A percentile compares a stretch with the other conserved stretches of the same genome.
phyloP scores from a whole-genome alignment of 2,797 vertebrate species.

The Bradypodion ventrale region DNA sequence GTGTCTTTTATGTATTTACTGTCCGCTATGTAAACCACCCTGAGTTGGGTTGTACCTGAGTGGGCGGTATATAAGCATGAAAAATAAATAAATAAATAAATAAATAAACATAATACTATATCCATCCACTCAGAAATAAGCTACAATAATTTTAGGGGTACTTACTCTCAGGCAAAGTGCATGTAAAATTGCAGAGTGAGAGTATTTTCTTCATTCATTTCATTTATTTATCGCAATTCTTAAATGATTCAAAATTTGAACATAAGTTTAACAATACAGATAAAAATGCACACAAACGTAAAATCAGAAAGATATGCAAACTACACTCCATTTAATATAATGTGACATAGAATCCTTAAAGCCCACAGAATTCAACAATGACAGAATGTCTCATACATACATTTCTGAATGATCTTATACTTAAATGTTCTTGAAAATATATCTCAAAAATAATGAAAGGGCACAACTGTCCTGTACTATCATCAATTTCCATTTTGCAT shows the following conservation, averaged over 20 bases:
- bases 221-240: not conserved
- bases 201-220: not conserved
- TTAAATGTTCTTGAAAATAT: slow-evolving; percentile 1
- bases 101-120: not conserved
- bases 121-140: not conserved
- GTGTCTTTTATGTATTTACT: too few species aligned
- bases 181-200: not conserved
- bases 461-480: slow-evolving; percentile 1
- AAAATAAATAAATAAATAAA: too few species aligned
- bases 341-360: not conserved
- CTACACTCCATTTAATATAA: not conserved
- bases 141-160: not conserved
- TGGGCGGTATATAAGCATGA: too few species aligned
- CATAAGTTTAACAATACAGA: not conserved
- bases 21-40: too few species aligned
- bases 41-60: too few species aligned
- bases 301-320: not conserved
- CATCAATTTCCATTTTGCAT: not conserved
- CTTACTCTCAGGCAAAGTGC: not conserved
- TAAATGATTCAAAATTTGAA: not conserved
- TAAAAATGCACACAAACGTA: not conserved
- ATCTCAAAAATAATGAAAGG: not conserved
- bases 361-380: not conserved
- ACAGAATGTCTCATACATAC: too few species aligned
- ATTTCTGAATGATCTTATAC: not conserved